These are phyloP conservation scores for Macrophya annulata DNA, from an alignment of 2,888 invertebrate species.

Conservation along the genomic window DNA sequence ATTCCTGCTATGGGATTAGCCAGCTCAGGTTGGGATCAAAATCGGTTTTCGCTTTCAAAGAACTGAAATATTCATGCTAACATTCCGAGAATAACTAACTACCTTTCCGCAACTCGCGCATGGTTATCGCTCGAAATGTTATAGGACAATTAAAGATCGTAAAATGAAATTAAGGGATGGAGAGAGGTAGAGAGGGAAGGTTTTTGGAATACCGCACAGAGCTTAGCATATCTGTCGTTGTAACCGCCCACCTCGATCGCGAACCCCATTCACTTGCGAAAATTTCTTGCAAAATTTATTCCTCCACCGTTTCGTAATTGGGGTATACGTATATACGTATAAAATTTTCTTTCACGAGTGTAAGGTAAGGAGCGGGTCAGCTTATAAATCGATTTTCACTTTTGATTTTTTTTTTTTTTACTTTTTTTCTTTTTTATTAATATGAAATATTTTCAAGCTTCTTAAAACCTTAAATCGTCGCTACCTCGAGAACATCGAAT, in stretches of 20 bases:
- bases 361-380: too few relatives aligned
- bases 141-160: slow-evolving; percentile 45
- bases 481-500: too few relatives aligned
- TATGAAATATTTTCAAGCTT: neutral
- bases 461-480: too few relatives aligned
- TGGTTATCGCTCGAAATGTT: neutral
- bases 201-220: slow-evolving; percentile 35
- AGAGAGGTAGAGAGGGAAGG: neutral
- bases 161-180: neutral
- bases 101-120: neutral
- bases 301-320: neutral
- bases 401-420: neutral
- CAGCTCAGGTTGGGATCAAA: slow-evolving; percentile 15
- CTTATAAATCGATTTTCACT: too few relatives aligned
- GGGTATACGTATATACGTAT: neutral
- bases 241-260: neutral
- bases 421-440: neutral
- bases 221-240: neutral
- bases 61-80: slow-evolving; percentile 18
- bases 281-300: neutral
- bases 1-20: slow-evolving; percentile 1
- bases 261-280: neutral
- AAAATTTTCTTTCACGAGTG: too few relatives aligned
- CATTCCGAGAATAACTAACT: slow-evolving; percentile 46
- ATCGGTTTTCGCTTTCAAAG: slow-evolving; percentile 35